These are phyloP conservation scores for Laticauda laticaudata DNA, from an alignment of 2,113 vertebrate genomes.

Conservation along the genomic window DNA sequence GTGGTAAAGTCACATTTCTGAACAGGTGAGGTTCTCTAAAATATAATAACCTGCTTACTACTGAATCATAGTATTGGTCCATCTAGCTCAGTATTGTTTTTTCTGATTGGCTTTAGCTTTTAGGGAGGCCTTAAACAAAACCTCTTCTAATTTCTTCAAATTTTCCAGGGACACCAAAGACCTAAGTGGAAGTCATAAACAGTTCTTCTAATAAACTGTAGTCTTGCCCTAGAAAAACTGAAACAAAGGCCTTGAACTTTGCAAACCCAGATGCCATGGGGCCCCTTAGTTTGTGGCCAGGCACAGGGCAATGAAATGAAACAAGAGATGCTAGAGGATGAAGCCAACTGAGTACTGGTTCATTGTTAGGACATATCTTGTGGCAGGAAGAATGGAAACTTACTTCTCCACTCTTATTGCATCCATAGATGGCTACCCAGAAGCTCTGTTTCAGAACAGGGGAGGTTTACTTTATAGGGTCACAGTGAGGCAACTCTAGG, in stretches of 20 bases:
- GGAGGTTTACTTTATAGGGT: background rate
- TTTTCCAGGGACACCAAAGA: background rate
- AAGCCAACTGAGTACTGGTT: background rate
- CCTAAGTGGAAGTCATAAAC: background rate
- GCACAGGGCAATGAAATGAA: background rate
- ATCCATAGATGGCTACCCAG: background rate
- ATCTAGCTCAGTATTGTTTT: background rate
- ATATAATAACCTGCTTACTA: background rate
- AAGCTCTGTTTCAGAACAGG: background rate
- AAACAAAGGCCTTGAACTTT: background rate
- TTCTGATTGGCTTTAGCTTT: background rate
- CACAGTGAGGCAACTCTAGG: background rate
- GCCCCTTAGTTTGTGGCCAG: background rate
- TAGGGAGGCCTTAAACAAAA: background rate
- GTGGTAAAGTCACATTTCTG: constrained; percentile 5
- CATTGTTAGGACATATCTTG: background rate
- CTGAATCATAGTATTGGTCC: background rate
- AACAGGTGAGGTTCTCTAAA: background rate
- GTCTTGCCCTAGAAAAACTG: no score
- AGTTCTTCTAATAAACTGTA: background rate
- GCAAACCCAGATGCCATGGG: background rate
- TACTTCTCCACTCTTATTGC: background rate
- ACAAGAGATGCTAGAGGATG: background rate
- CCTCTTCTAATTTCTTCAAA: background rate
- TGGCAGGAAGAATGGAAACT: background rate